These are phyloP conservation scores for Rhinichthys klamathensis DNA, from an alignment of 2,113 vertebrate species.

Conservation along the genomic window DNA sequence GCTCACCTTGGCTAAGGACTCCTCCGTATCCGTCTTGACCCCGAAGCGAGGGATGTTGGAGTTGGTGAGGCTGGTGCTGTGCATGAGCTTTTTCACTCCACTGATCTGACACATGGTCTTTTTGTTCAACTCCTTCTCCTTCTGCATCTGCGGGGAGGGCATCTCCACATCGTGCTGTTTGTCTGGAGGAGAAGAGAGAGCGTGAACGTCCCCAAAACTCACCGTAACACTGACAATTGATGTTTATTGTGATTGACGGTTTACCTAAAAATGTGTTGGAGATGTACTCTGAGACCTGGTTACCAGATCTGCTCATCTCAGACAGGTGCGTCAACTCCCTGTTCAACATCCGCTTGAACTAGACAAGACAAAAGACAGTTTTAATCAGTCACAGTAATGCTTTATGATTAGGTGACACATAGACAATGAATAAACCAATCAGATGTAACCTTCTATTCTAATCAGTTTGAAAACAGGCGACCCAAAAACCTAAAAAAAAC, in stretches of 20 bases:
- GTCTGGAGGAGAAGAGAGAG: slow-evolving; percentile 66
- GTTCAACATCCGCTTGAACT: slow-evolving; percentile 25
- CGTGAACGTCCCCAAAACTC: neutral
- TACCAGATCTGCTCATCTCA: slow-evolving; percentile 23
- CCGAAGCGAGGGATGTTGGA: slow-evolving; percentile 87
- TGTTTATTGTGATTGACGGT: neutral
- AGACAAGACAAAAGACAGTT: slow-evolving; percentile 12
- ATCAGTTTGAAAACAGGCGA: neutral
- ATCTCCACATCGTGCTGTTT: slow-evolving; percentile 90
- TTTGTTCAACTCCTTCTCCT: slow-evolving; percentile 87
- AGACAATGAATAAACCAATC: neutral
- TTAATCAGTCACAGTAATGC: neutral
- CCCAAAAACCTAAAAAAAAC: neutral
- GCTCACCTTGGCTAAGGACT: slow-evolving; percentile 82
- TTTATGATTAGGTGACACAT: neutral
- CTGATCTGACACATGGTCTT: slow-evolving; percentile 88
- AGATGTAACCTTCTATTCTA: neutral
- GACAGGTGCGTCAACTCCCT: slow-evolving; percentile 5
- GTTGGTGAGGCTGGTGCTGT: slow-evolving; percentile 85
- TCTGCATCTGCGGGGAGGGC: slow-evolving; percentile 79
- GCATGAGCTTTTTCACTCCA: slow-evolving; percentile 85
- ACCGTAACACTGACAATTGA: neutral
- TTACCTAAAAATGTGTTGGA: slow-evolving; percentile 14
- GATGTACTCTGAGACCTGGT: slow-evolving; percentile 16
- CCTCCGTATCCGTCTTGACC: slow-evolving; percentile 87